These are phyloP conservation scores for Peromyscus polionotus DNA, from an alignment of 2,113 vertebrate species.

Conservation along the genomic window DNA sequence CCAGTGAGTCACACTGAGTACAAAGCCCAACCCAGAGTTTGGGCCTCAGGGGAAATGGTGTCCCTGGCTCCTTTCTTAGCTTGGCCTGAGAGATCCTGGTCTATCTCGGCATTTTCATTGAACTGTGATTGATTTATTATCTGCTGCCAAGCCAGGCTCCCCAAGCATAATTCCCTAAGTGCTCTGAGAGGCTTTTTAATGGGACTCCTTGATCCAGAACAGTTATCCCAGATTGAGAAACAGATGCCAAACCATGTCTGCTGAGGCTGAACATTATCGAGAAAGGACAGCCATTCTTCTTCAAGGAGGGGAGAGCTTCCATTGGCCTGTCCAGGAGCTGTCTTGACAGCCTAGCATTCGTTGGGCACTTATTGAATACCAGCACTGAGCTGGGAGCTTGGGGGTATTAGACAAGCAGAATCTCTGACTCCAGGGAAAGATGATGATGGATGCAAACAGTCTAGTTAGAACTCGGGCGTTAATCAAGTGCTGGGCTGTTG, in stretches of 20 bases:
- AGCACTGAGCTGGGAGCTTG: neutral
- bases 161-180: conserved; percentile 68
- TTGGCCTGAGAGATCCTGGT: neutral
- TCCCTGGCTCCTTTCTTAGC: conserved; percentile 15
- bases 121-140: conserved; percentile 72
- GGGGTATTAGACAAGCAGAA: neutral
- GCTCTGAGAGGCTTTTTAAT: conserved; percentile 59
- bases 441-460: neutral
- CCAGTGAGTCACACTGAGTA: neutral
- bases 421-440: neutral
- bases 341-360: neutral
- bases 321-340: neutral
- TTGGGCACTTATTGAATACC: neutral
- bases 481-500: neutral
- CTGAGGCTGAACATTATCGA: conserved; percentile 51
- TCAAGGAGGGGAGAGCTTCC: neutral
- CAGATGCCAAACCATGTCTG: conserved; percentile 62
- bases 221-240: conserved; percentile 72
- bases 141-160: conserved; percentile 67
- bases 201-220: conserved; percentile 74
- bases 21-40: neutral
- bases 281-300: conserved; percentile 51
- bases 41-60: neutral
- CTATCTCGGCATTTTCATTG: conserved; percentile 43
- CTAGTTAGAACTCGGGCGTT: neutral